A percentile compares a stretch with the other conserved stretches of the same genome.
These are phyloP conservation scores for Schlechtendalia chinensis DNA, from an alignment of 1,140 invertebrate genomes.

Conservation along the genomic window DNA sequence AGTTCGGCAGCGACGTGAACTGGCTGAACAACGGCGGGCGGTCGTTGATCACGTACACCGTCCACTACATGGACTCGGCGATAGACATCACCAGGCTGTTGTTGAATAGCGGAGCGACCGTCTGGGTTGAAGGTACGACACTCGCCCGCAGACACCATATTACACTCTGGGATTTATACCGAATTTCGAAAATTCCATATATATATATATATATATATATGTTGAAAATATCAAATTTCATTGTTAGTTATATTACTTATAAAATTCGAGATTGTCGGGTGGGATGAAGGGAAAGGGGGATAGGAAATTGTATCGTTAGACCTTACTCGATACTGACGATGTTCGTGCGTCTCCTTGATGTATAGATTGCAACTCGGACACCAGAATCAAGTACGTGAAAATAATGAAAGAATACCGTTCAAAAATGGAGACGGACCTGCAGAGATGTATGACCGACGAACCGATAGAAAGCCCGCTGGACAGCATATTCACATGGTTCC, in stretches of 20 bases:
- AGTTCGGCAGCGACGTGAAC: constrained; percentile 55
- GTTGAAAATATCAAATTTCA: too few species aligned
- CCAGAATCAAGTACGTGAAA: constrained; percentile 15
- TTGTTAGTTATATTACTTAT: too few species aligned
- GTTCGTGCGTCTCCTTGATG: not conserved
- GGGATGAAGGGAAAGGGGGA: too few species aligned
- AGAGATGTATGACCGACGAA: not conserved
- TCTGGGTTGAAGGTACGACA: constrained; percentile 54
- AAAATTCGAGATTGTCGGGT: too few species aligned
- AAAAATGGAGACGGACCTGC: not conserved
- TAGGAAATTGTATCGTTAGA: too few species aligned
- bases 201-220: too few species aligned
- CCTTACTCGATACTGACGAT: too few species aligned
- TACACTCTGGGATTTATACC: too few species aligned
- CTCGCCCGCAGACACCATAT: too few species aligned
- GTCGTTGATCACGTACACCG: constrained; percentile 55
- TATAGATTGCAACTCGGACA: constrained; percentile 31
- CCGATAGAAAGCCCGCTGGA: constrained; percentile 23
- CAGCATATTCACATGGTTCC: constrained; percentile 54
- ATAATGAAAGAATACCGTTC: constrained; percentile 19
- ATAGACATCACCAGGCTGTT: constrained; percentile 55
- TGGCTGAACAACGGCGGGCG: constrained; percentile 54
- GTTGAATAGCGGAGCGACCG: constrained; percentile 55
- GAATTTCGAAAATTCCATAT: too few species aligned
- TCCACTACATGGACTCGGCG: constrained; percentile 55